Evolutionary conservation across 2,113 vertebrate species (phyloP), one percentile per base, ranked within the genome.

Genomic region (Hassar affinis): DNA sequence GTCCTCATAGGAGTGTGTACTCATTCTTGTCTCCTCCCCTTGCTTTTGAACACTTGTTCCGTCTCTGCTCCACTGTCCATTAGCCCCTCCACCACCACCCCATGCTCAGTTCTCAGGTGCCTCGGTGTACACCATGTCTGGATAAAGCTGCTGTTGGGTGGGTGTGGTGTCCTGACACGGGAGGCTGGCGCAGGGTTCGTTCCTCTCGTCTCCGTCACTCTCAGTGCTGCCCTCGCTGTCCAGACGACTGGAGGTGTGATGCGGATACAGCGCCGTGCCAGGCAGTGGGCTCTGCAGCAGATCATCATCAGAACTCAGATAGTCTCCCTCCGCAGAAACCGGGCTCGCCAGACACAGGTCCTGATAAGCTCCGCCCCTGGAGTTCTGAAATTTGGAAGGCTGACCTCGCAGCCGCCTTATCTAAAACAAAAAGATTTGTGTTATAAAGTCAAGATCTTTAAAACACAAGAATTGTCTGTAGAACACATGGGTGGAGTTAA

Each of bases 211-310:
- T 47, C 92, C 9, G 83, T 97, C 96, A 47, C 96, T 97, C 94
- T 97, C 96, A 0, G 95, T 95, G 92, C 95, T 97, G 71, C 96
- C 96, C 35, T 97, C 96, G 51, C 96, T 98, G 93, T 97, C 96
- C 85, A 96, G 93, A 15, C 25, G 91, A 87, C 94, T 92, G 14
- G 94, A 93, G 0, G 93, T 79, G 0, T 93, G 93, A 80, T 92
- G 95, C 0, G 95, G 92, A 85, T 96, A 96, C 79, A 97, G 92
- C 14, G 93, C 90, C 1, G 86, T 91, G 80, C 94, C 87, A 8
- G 94, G 95, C 83, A 96, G 92, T 0, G 94, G 94, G 81, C 94
- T 93, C 49, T 94, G 92, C 0, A 97, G 94, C 66, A 96, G 94
- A 90, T 98, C 97, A 59, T 98, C 97, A 1, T 97, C 97, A 0